phyloP scores from a whole-genome alignment of 2,797 vertebrate species.

The Garrulus glandarius region DNA sequence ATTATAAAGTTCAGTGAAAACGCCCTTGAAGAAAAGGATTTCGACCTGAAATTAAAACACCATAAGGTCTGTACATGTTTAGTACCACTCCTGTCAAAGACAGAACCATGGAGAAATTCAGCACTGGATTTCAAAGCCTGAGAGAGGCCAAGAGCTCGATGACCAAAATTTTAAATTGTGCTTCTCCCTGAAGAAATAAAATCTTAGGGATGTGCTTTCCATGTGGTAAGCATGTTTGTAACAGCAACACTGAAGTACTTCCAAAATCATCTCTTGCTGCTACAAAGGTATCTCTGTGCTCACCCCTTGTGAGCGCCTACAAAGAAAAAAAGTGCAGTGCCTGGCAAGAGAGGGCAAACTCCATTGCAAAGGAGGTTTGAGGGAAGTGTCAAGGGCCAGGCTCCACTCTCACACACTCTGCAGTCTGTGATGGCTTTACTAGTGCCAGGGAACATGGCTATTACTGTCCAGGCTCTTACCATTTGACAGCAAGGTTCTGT shows the following conservation, averaged over 20 bases:
- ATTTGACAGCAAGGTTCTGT: constrained; percentile 94
- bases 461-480: constrained; percentile 72
- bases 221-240: neutral
- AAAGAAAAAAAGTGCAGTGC: neutral
- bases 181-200: neutral
- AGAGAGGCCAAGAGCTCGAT: neutral
- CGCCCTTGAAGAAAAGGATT: neutral
- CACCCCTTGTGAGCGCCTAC: neutral
- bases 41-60: neutral
- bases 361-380: neutral
- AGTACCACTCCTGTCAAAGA: neutral
- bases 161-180: neutral
- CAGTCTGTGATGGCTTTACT: neutral
- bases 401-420: accelerated
- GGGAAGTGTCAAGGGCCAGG: neutral
- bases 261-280: neutral
- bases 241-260: neutral
- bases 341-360: neutral
- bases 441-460: accelerated
- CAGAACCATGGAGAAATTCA: neutral
- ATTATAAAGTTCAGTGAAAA: neutral
- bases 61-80: neutral
- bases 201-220: neutral
- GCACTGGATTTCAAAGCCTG: neutral
- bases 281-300: neutral